These are phyloP conservation scores for Poliocrania exsul DNA, from an alignment of 2,797 vertebrate genomes.

Conservation along the genomic window DNA sequence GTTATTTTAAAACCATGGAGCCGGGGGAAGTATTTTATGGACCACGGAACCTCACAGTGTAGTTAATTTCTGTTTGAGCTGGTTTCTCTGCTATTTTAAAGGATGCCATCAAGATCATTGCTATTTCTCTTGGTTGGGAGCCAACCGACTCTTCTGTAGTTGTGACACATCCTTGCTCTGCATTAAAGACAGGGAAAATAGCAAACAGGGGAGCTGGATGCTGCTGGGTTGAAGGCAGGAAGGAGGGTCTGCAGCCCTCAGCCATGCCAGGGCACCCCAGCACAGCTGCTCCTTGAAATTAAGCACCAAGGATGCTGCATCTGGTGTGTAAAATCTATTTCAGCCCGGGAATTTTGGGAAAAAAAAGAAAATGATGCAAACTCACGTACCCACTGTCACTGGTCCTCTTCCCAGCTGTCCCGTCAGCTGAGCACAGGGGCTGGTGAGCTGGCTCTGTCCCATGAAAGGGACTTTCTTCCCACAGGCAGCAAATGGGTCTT, in stretches of 20 bases:
- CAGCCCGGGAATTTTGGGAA: neutral
- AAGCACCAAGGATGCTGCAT: neutral
- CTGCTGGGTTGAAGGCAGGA: neutral
- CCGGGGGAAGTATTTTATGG: conserved; percentile 38
- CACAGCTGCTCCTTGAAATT: neutral
- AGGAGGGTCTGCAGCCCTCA: rapidly evolving
- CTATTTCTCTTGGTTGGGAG: conserved; percentile 50
- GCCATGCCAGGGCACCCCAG: neutral
- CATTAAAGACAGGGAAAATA: neutral
- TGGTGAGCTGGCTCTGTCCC: rapidly evolving
- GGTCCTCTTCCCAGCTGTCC: rapidly evolving
- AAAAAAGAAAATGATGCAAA: neutral
- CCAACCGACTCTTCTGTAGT: conserved; percentile 41
- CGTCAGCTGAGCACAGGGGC: rapidly evolving
- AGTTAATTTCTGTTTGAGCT: conserved; percentile 60
- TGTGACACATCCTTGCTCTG: neutral
- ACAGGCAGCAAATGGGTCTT: neutral
- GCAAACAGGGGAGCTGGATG: neutral
- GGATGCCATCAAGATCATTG: conserved; percentile 38
- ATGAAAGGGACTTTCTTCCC: neutral
- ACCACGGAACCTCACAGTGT: conserved; percentile 34
- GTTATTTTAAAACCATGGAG: conserved; percentile 68
- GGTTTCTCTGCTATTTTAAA: conserved; percentile 61
- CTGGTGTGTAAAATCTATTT: neutral
- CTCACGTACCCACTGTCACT: rapidly evolving